Evolutionary conservation across 2,888 invertebrate species (phyloP).

Genomic region (Trypoxylon attenuatum): DNA sequence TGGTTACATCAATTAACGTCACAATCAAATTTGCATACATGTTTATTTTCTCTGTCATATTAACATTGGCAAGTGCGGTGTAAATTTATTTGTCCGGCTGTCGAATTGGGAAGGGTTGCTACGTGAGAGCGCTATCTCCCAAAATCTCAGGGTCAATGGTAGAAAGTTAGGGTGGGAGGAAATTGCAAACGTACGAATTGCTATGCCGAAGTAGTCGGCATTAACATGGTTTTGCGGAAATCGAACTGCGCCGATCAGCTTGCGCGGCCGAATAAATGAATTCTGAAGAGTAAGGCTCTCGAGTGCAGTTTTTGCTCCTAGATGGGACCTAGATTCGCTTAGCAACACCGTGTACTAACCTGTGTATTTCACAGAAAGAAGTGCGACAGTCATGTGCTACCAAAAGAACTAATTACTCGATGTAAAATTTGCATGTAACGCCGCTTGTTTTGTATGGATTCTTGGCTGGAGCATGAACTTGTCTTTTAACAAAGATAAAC

Average conservation of each 20-base stretch:
- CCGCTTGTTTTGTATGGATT: constrained; percentile 18
- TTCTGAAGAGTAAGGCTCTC: constrained; percentile 39
- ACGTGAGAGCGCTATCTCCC: too few relatives aligned
- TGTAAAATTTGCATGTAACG: not conserved
- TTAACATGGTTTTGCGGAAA: constrained; percentile 56
- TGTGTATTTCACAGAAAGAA: not conserved
- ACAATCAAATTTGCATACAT: too few relatives aligned
- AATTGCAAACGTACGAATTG: constrained; percentile 50
- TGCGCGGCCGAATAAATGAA: constrained; percentile 59
- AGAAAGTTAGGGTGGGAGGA: constrained; percentile 45
- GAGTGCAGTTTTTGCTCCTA: constrained; percentile 54
- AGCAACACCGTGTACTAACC: constrained; percentile 37
- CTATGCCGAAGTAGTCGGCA: constrained; percentile 27
- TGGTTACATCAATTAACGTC: too few relatives aligned
- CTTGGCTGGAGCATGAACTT: too few relatives aligned
- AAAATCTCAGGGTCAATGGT: not conserved
- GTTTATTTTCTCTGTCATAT: not conserved
- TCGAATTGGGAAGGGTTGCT: too few relatives aligned
- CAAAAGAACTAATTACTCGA: constrained; percentile 33
- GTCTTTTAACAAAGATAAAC: too few relatives aligned
- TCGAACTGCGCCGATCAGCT: constrained; percentile 49
- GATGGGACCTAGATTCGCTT: constrained; percentile 49
- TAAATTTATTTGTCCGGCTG: not conserved
- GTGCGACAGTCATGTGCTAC: not conserved
- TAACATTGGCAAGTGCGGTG: not conserved